Conservation (phyloP, 2,797 vertebrate genomes). For the Scarus forsteni region DNA sequence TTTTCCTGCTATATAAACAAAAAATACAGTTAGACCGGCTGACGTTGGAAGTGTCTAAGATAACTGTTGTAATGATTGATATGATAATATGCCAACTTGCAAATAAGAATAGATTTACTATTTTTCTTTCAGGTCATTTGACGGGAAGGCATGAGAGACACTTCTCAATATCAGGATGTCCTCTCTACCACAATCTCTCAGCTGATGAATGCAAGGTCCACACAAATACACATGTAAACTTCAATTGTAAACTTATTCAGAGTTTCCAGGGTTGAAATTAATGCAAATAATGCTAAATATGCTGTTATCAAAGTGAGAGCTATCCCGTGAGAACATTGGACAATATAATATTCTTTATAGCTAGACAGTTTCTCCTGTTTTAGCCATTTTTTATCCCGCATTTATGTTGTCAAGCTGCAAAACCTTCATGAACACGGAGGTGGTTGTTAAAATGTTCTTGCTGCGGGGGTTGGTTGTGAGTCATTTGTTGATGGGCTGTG, state of each 20-base stretch:
- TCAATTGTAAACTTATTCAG: not conserved
- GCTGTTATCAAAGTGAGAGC: conserved; percentile 5
- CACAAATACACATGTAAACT: conserved; percentile 4
- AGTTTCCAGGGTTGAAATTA: not conserved
- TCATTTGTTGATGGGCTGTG: conserved; percentile 45
- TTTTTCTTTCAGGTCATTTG: conserved; percentile 87
- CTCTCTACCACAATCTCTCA: conserved; percentile 96
- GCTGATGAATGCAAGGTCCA: conserved; percentile 97
- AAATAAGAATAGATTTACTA: not conserved
- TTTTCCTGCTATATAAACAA: no score
- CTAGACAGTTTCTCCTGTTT: not conserved
- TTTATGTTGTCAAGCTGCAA: conserved; percentile 48
- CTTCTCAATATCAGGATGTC: conserved; percentile 98
- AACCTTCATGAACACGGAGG: conserved; percentile 30
- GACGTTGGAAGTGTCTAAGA: not conserved
- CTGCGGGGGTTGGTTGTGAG: conserved; percentile 36
- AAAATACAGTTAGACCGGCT: no score
- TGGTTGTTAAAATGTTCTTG: conserved; percentile 18
- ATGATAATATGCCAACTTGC: no score
- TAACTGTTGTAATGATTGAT: no score
- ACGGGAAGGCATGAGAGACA: conserved; percentile 97
- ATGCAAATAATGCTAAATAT: no score
- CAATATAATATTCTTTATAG: not conserved
- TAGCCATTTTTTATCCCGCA: conserved; percentile 1
- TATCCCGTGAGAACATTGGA: not conserved